Percentiles rank a stretch among this genome's conserved stretches.
Evolutionary conservation across 2,797 vertebrate genomes (phyloP).

Genomic region (Protonibea diacanthus): DNA sequence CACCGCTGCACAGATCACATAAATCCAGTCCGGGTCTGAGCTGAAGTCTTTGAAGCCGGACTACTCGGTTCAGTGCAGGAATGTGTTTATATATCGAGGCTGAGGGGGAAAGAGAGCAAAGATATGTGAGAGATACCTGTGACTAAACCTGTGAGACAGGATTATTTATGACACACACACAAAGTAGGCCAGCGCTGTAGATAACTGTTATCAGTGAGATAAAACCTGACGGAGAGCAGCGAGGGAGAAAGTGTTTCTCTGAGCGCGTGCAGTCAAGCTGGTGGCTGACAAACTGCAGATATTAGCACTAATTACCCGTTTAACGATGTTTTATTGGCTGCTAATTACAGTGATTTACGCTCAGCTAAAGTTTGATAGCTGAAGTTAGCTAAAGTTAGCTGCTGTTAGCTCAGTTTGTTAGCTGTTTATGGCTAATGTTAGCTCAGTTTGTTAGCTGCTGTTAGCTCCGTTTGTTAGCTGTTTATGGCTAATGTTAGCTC

Average conservation of each 20-base stretch:
- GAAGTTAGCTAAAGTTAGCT: no score
- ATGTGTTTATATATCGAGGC: constrained; percentile 13
- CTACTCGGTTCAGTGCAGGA: constrained; percentile 32
- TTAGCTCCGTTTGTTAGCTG: no score
- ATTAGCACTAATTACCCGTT: background rate
- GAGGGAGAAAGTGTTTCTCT: background rate
- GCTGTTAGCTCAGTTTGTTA: no score
- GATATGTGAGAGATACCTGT: constrained; percentile 46
- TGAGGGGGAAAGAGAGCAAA: background rate
- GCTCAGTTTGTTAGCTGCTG: no score
- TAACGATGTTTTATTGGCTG: background rate
- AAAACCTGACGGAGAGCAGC: constrained; percentile 7
- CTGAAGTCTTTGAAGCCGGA: constrained; percentile 33
- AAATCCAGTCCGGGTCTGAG: constrained; percentile 7
- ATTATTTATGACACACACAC: constrained; percentile 52
- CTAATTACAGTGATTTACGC: background rate
- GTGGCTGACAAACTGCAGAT: background rate
- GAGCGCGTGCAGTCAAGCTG: background rate
- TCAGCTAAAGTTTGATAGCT: no score
- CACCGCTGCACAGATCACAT: constrained; percentile 1
- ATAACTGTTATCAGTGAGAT: constrained; percentile 52
- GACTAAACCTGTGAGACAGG: constrained; percentile 41
- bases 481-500: no score
- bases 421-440: no score
- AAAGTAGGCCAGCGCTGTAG: constrained; percentile 57